Conservation (phyloP, 2,113 vertebrate genomes). For the Pongo abelii region DNA sequence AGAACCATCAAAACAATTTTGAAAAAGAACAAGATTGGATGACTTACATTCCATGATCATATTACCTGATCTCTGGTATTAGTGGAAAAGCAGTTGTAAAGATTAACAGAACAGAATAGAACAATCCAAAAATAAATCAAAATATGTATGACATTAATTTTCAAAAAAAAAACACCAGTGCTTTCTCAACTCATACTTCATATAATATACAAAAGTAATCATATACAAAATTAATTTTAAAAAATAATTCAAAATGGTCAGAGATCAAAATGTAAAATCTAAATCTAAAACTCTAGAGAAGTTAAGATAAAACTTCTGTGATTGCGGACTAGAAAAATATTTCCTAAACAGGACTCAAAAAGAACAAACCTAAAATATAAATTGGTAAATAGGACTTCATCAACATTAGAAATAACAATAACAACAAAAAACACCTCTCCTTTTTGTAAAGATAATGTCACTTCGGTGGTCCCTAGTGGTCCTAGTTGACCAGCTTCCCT, state of each 20-base stretch:
- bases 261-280: neutral
- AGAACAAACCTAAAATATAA: neutral
- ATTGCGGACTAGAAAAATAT: neutral
- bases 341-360: neutral
- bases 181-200: neutral
- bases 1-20: neutral
- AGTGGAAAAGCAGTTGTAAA: neutral
- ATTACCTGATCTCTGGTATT: neutral
- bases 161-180: neutral
- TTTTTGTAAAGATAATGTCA: neutral
- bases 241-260: neutral
- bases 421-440: neutral
- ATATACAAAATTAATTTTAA: neutral
- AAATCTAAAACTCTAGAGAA: neutral
- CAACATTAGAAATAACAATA: neutral
- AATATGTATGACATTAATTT: neutral
- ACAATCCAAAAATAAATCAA: neutral
- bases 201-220: neutral
- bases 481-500: neutral
- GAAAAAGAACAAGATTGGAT: neutral
- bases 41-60: neutral
- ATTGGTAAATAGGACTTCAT: neutral
- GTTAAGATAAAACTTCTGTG: neutral
- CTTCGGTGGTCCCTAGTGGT: neutral
- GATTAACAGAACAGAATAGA: neutral